Conservation (phyloP, 2,113 vertebrate genomes). For the Larimichthys polyactis region DNA sequence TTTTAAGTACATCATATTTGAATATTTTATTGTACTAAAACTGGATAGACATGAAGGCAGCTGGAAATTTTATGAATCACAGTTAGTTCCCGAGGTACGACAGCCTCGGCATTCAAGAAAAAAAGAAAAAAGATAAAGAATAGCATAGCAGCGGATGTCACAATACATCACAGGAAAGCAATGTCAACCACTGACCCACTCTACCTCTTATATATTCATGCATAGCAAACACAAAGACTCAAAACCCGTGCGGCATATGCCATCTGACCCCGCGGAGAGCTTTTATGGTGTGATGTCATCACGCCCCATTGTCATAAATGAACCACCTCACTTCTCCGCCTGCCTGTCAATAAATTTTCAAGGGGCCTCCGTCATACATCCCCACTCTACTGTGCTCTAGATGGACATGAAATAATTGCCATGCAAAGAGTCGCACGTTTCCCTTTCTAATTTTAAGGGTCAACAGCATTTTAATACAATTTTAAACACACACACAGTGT, state of each 20-base stretch:
- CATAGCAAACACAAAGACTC: conserved; percentile 78
- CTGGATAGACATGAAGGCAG: no score
- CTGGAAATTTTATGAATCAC: background rate
- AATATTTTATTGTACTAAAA: no score
- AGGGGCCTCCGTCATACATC: conserved; percentile 72
- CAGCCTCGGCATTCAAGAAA: conserved; percentile 26
- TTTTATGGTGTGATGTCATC: conserved; percentile 82
- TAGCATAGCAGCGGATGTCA: conserved; percentile 61
- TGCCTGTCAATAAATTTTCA: conserved; percentile 82
- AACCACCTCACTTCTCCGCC: conserved; percentile 74
- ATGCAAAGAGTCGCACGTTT: conserved; percentile 90
- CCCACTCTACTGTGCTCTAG: conserved; percentile 77
- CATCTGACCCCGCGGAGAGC: conserved; percentile 70
- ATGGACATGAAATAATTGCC: conserved; percentile 89
- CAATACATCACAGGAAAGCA: conserved; percentile 78
- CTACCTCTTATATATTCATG: conserved; percentile 78
- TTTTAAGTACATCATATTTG: no score
- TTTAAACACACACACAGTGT: conserved; percentile 93
- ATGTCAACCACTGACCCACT: conserved; percentile 75
- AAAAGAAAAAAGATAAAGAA: conserved; percentile 14
- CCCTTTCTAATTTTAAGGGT: conserved; percentile 94
- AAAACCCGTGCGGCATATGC: conserved; percentile 51
- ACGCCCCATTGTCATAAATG: conserved; percentile 82
- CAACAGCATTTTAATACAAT: conserved; percentile 93
- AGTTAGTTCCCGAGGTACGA: conserved; percentile 2